Conservation (phyloP, 2,888 invertebrate species). For the Sialis fuliginosa region DNA sequence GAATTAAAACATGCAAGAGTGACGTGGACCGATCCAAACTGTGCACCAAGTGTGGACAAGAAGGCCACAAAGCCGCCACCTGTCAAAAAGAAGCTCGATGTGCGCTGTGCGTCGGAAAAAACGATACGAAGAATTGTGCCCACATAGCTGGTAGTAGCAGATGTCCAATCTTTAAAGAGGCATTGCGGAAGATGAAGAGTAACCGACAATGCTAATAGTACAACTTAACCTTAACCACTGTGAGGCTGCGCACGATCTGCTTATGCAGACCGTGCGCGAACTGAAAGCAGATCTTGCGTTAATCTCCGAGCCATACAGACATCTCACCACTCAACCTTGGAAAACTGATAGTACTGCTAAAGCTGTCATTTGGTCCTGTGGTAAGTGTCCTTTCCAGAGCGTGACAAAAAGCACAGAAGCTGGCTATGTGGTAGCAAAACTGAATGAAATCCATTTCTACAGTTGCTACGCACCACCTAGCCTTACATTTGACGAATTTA, state of each 20-base stretch:
- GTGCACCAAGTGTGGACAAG: constrained; percentile 6
- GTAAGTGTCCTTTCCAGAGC: constrained; percentile 8
- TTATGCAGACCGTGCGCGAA: constrained; percentile 7
- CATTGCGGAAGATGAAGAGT: constrained; percentile 5
- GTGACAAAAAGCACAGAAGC: neutral
- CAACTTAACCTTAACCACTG: constrained; percentile 12
- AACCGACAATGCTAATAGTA: constrained; percentile 8
- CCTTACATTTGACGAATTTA: constrained; percentile 7
- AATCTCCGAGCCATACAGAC: constrained; percentile 9
- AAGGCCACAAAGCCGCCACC: constrained; percentile 6
- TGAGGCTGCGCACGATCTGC: constrained; percentile 8
- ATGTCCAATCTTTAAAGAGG: constrained; percentile 8
- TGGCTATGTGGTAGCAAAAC: constrained; percentile 10
- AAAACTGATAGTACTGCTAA: constrained; percentile 8
- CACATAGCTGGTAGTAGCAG: constrained; percentile 7
- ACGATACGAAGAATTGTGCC: neutral
- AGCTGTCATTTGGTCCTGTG: constrained; percentile 10
- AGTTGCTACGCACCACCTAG: constrained; percentile 3
- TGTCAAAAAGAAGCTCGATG: constrained; percentile 3
- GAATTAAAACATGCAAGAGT: neutral
- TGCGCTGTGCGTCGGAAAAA: neutral
- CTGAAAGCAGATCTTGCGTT: constrained; percentile 6
- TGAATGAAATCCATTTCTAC: constrained; percentile 6
- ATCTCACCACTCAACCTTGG: constrained; percentile 8
- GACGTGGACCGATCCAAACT: neutral